Evolutionary conservation across 2,113 vertebrate genomes (phyloP).

Genomic region (Hippocampus abdominalis): DNA sequence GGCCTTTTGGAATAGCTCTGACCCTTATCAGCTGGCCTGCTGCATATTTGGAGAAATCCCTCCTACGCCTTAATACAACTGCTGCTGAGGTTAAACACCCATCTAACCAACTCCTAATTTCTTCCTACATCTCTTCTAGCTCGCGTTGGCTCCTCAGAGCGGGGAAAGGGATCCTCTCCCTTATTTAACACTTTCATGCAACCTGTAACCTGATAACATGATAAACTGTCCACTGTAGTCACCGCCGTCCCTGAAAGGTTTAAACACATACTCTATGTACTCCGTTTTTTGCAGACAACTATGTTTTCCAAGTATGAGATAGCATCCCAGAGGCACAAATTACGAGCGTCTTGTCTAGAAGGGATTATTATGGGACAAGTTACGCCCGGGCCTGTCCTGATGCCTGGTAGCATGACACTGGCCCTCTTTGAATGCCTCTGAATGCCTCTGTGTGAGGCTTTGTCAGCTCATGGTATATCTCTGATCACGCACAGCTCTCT

Average conservation of each 20-base stretch:
- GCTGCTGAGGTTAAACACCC: conserved; percentile 36
- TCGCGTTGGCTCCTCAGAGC: conserved; percentile 44
- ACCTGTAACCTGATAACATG: neutral
- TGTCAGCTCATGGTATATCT: conserved; percentile 46
- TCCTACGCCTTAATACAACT: conserved; percentile 52
- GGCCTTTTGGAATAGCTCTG: conserved; percentile 38
- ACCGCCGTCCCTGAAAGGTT: too few relatives aligned
- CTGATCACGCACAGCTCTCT: conserved; percentile 38
- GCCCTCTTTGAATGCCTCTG: conserved; percentile 28
- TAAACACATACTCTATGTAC: neutral
- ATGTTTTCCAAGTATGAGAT: conserved; percentile 29
- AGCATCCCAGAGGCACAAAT: conserved; percentile 32
- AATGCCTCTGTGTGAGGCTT: conserved; percentile 28
- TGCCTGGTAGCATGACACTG: conserved; percentile 46
- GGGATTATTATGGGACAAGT: conserved; percentile 20
- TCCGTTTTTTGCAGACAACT: conserved; percentile 13
- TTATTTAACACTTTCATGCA: conserved; percentile 42
- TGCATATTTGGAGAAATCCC: conserved; percentile 39
- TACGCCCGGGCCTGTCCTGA: conserved; percentile 34
- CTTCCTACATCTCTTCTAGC: conserved; percentile 15
- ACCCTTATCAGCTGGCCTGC: conserved; percentile 51
- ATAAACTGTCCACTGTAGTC: too few relatives aligned
- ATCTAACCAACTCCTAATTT: neutral
- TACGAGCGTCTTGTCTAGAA: conserved; percentile 29
- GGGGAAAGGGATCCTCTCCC: conserved; percentile 39